Conservation (phyloP, 2,113 vertebrate species). For the Xenopus borealis region DNA sequence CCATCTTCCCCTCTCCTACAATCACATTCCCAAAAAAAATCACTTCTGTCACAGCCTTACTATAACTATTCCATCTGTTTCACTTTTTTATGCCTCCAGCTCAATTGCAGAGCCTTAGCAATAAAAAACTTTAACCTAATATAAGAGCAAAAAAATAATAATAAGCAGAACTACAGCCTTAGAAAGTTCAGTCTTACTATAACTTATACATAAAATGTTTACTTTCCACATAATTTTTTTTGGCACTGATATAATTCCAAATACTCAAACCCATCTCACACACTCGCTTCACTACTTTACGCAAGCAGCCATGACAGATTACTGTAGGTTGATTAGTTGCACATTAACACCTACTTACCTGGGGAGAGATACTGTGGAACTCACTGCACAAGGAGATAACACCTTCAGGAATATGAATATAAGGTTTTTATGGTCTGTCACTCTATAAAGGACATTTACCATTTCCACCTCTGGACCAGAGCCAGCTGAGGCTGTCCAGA, state of each 20-base stretch:
- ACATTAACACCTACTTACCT: background rate
- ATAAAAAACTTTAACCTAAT: too few relatives aligned
- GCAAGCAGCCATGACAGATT: background rate
- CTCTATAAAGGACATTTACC: conserved; percentile 9
- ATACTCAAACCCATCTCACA: background rate
- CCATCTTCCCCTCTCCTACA: too few relatives aligned
- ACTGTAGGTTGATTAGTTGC: background rate
- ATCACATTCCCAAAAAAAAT: too few relatives aligned
- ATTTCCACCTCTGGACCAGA: background rate
- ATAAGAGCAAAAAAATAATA: too few relatives aligned
- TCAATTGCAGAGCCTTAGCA: too few relatives aligned
- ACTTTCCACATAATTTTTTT: too few relatives aligned
- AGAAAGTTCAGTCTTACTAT: too few relatives aligned
- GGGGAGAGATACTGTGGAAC: background rate
- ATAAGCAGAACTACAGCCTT: too few relatives aligned
- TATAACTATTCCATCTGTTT: too few relatives aligned
- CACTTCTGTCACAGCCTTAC: too few relatives aligned
- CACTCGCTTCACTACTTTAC: background rate
- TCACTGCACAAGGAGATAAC: background rate
- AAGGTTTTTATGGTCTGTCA: conserved; percentile 18
- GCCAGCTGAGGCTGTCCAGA: conserved; percentile 17
- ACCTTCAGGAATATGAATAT: background rate
- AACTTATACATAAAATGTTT: too few relatives aligned
- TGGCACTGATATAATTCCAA: background rate
- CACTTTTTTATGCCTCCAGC: too few relatives aligned